Evolutionary conservation across 2,797 vertebrate genomes (phyloP).

Genomic region (Sebastolobus alascanus): DNA sequence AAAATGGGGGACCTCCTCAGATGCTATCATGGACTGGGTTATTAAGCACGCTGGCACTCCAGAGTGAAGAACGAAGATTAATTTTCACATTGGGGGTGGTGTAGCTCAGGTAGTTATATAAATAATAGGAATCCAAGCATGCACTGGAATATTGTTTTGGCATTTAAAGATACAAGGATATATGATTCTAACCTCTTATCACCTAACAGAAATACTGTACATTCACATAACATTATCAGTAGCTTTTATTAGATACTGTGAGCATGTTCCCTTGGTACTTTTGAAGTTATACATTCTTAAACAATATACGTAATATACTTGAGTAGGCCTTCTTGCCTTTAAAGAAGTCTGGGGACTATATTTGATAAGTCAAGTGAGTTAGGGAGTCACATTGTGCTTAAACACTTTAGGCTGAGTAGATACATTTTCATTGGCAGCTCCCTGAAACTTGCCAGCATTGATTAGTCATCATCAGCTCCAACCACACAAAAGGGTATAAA

Average conservation of each 20-base stretch:
- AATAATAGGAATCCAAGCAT: constrained; percentile 42
- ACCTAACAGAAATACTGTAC: not conserved
- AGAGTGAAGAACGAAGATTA: constrained; percentile 58
- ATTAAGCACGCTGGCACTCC: constrained; percentile 63
- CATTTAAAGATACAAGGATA: constrained; percentile 17
- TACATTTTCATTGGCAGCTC: constrained; percentile 55
- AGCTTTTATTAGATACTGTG: not conserved
- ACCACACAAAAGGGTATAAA: constrained; percentile 76
- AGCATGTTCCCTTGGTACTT: not conserved
- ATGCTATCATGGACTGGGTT: constrained; percentile 65
- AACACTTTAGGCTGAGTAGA: constrained; percentile 25
- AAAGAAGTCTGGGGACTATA: constrained; percentile 4
- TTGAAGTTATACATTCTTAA: not conserved
- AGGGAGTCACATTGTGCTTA: constrained; percentile 28
- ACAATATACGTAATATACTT: not conserved
- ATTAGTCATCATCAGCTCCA: constrained; percentile 78
- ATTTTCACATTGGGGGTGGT: constrained; percentile 46
- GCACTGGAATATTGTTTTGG: constrained; percentile 30
- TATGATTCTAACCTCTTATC: not conserved
- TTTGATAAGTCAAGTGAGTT: constrained; percentile 24
- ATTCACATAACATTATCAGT: not conserved
- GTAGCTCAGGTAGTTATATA: constrained; percentile 36
- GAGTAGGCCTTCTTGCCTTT: not conserved
- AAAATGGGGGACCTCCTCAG: constrained; percentile 62
- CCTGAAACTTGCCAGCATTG: constrained; percentile 66